Base-by-base conservation (phyloP, 1,140 invertebrate species). In the Atta texana region DNA sequence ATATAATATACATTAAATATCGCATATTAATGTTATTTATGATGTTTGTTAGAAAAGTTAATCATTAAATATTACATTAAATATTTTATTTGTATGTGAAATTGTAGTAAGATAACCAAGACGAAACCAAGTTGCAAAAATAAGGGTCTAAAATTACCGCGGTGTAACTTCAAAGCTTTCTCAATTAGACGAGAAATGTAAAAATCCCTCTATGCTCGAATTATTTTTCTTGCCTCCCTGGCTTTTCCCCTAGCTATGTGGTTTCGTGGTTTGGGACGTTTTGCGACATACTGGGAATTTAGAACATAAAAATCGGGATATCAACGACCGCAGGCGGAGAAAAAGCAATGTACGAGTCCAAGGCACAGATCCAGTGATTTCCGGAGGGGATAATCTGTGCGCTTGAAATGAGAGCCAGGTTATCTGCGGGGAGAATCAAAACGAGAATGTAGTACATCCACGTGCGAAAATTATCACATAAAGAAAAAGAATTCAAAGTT, bases 231-330 rank as follows among this genome's bases (percentile, higher is more conserved):
- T 75, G 39, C 24, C n/a, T 31, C 7, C 55, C 31, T n/a, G 39
- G 44, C 53, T 24, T 34, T 61, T 16, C 39, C 39, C 69, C 69
- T 34, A 16, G 69, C 39, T 61, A 28, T 61, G 39, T 24, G 57
- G 69, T 75, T 84, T 84, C 12, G 69, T 44, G 69, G 80, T 75
- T 28, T 75, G 68, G 68, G 55, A 61, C 39, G 34, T 12, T 71
- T 21, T 10, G 53, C 68, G 34, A 74, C 80, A 74, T 71, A 75
- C 68, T 28, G 24, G 24, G 69, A 75, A 84, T 74, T 82, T 74
- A 49, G 55, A 84, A 84, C 68, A 51, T 75, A 74, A 75, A 75
- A 84, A 84, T 75, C 55, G 34, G 18, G 80, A 75, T 84, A 84
- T 84, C 69, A 75, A 57, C 39, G n/a, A 74, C 68, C 80, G 39